A percentile compares a stretch with the other conserved stretches of the same genome.
Conservation (phyloP, 2,113 vertebrate genomes). For the Pterocles burchelli region DNA sequence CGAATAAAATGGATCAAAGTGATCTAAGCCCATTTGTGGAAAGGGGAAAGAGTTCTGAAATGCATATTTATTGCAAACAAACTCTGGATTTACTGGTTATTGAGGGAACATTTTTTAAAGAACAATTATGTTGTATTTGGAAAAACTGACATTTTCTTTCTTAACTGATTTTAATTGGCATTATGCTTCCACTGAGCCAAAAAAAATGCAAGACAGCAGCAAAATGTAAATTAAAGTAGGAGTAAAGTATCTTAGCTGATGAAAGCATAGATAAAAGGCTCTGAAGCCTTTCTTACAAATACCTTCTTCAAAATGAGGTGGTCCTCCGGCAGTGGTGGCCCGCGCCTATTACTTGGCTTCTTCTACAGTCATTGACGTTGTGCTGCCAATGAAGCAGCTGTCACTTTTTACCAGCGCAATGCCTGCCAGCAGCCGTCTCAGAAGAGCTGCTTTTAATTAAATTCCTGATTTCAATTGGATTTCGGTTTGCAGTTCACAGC, state of each 20-base stretch:
- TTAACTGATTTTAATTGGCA: slow-evolving; percentile 50
- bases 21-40: background rate
- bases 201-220: background rate
- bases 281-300: background rate
- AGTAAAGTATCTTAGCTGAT: background rate
- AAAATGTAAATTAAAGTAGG: slow-evolving; percentile 28
- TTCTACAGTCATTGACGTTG: background rate
- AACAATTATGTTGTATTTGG: slow-evolving; percentile 12
- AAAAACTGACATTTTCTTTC: slow-evolving; percentile 40
- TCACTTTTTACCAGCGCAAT: slow-evolving; percentile 47
- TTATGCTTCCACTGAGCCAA: background rate
- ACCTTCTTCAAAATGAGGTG: background rate
- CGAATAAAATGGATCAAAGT: background rate
- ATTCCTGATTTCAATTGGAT: slow-evolving; percentile 53
- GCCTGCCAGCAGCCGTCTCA: slow-evolving; percentile 53
- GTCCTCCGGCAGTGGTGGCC: background rate
- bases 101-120: background rate
- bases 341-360: background rate
- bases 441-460: slow-evolving; percentile 64
- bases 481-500: slow-evolving; percentile 2
- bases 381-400: slow-evolving; percentile 61
- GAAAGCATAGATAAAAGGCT: background rate
- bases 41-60: background rate
- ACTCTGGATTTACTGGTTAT: background rate
- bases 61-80: background rate